Base-by-base conservation (phyloP, 2,797 vertebrate species). In the Pelochelys cantorii region DNA sequence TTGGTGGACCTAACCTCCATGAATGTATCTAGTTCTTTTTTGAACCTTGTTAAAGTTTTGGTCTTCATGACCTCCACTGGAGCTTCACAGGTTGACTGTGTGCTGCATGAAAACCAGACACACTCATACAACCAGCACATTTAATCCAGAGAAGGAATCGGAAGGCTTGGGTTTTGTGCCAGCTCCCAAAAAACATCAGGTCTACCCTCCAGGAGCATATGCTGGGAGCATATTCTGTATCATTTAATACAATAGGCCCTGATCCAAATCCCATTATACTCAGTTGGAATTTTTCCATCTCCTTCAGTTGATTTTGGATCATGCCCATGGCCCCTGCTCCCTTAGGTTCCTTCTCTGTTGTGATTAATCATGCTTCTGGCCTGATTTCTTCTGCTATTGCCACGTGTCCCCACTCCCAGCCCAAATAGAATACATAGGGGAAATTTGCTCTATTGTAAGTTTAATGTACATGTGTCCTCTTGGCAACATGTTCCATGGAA, bases 181-280 rank as follows among this genome's bases (percentile, higher is more conserved):
- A 77, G 9, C 7, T 77, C 74, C 74, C 53, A 56, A 0, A 71
- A 59, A 62, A 37, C 81, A 75, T 90, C 83, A 3, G 54, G 27
- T 57, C 83, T 56, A 25, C 77, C 85, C 85, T 3, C 17, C 55
- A 52, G 37, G 57, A 68, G 83, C 0, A 8, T 71, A 79, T 62
- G 82, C 87, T 79, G 31, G 78, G 52, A 83, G 53, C 81, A 80
- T 55, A 7, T 90, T 90, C 86, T 48, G 7, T 48, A 25, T 77
- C 6, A 48, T 77, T 77, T 12, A n/a, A 56, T 53, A 65, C 59
- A 12, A 12, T 15, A 79, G 34, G 81, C 71, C 84, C 86, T 83
- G 84, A 84, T 86, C 25, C 84, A 88, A 87, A 92, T 68, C 52
- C 93, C 85, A 79, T 14, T 83, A 25, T 29, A 48, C 25, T 37